Percentiles rank a stretch among this genome's conserved stretches.
Conservation (phyloP, 2,888 invertebrate species). For the Latrodectus elegans region DNA sequence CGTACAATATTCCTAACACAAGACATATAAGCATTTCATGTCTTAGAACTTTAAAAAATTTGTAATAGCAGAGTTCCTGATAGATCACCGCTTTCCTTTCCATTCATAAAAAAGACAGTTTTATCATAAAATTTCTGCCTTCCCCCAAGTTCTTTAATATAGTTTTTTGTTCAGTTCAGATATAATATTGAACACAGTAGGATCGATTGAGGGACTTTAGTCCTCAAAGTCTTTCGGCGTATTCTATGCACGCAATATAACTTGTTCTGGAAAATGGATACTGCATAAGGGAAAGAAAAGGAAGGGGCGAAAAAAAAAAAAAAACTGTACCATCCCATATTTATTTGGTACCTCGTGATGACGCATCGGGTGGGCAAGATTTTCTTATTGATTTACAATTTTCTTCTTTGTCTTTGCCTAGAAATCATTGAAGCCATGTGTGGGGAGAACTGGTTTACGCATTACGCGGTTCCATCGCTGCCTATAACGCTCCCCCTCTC, state of each 20-base stretch:
- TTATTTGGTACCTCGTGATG: conserved; percentile 54
- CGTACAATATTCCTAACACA: too few species aligned
- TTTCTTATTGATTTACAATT: conserved; percentile 56
- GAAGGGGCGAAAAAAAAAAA: conserved; percentile 3
- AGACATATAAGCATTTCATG: too few species aligned
- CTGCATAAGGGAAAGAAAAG: background rate
- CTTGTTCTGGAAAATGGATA: background rate
- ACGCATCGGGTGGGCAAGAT: conserved; percentile 50
- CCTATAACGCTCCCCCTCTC: background rate
- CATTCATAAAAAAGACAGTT: too few species aligned
- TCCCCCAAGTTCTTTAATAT: conserved; percentile 43
- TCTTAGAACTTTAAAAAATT: too few species aligned
- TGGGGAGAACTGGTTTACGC: conserved; percentile 47
- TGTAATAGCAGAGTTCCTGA: too few species aligned
- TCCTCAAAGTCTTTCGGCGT: conserved; percentile 1
- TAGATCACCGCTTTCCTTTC: too few species aligned
- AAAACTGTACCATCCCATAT: conserved; percentile 55
- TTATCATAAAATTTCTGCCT: conserved; percentile 36
- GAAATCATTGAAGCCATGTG: conserved; percentile 37
- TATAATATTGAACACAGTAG: conserved; percentile 19
- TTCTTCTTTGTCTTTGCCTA: conserved; percentile 35
- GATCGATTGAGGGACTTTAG: conserved; percentile 35
- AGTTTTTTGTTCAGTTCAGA: conserved; percentile 27
- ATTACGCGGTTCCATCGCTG: conserved; percentile 29
- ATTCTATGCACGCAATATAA: conserved; percentile 25